These are phyloP conservation scores for Leptopterna dolabrata DNA, from an alignment of 2,888 invertebrate genomes.

Conservation along the genomic window DNA sequence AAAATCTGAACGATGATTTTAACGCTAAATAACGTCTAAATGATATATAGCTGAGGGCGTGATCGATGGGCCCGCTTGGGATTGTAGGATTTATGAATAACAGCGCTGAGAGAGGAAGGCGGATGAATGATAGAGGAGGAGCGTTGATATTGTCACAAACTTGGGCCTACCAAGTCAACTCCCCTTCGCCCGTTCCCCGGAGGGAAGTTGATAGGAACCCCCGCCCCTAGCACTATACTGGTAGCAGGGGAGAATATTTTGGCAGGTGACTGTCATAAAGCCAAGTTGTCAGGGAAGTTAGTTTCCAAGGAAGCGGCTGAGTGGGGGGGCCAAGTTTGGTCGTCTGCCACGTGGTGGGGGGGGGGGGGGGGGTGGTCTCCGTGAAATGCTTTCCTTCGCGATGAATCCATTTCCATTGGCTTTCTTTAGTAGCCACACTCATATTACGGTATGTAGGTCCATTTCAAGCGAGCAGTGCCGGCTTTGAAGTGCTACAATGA, in stretches of 20 bases:
- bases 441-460: too few species aligned
- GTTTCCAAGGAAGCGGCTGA: not conserved
- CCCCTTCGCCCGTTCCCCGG: not conserved
- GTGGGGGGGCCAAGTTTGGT: not conserved
- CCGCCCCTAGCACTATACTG: not conserved
- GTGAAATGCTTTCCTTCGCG: too few species aligned
- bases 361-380: too few species aligned
- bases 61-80: slow-evolving; percentile 36
- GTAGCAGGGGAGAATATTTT: slow-evolving; percentile 32
- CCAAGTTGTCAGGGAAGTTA: slow-evolving; percentile 35
- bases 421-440: too few species aligned
- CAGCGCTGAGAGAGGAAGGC: not conserved
- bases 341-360: not conserved
- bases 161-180: slow-evolving; percentile 4
- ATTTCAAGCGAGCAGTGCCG: too few species aligned
- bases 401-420: too few species aligned
- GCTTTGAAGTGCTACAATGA: too few species aligned
- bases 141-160: slow-evolving; percentile 50
- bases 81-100: slow-evolving; percentile 41
- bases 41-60: not conserved
- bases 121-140: slow-evolving; percentile 41
- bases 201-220: slow-evolving; percentile 33
- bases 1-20: not conserved
- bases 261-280: slow-evolving; percentile 48
- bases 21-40: slow-evolving; percentile 15